These are phyloP conservation scores for Steinernema scapterisci DNA, from an alignment of 2,888 invertebrate genomes.

Conservation along the genomic window DNA sequence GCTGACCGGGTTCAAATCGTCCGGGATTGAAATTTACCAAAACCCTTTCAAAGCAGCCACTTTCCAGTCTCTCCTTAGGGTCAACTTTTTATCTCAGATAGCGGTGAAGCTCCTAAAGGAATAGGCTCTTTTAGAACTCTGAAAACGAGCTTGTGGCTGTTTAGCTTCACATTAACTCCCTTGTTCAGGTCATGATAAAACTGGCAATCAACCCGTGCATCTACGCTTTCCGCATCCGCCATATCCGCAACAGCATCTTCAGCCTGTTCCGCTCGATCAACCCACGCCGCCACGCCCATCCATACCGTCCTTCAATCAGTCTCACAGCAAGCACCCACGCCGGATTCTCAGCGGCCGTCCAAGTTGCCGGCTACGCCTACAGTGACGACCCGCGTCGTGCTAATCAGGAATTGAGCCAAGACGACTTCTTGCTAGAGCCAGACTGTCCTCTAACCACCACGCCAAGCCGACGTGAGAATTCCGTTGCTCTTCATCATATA, in stretches of 20 bases:
- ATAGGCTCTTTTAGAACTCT: no score
- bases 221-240: constrained; percentile 63
- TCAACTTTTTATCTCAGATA: no score
- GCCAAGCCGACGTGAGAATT: background rate
- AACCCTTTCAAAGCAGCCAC: no score
- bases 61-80: no score
- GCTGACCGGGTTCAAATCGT: no score
- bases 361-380: constrained; percentile 7
- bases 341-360: background rate
- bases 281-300: background rate
- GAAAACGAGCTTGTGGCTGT: no score
- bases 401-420: background rate
- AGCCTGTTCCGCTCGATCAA: background rate
- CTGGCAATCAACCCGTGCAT: constrained; percentile 65
- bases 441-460: background rate
- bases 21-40: no score
- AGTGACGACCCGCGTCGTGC: background rate
- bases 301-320: constrained; percentile 10
- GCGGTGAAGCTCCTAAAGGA: no score
- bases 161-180: no score
- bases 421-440: constrained; percentile 5
- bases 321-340: constrained; percentile 21
- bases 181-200: constrained; percentile 61
- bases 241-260: constrained; percentile 54
- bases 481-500: background rate